Percentiles rank a stretch among this genome's conserved stretches.
Conservation (phyloP, 2,797 vertebrate species). For the Chanos chanos region DNA sequence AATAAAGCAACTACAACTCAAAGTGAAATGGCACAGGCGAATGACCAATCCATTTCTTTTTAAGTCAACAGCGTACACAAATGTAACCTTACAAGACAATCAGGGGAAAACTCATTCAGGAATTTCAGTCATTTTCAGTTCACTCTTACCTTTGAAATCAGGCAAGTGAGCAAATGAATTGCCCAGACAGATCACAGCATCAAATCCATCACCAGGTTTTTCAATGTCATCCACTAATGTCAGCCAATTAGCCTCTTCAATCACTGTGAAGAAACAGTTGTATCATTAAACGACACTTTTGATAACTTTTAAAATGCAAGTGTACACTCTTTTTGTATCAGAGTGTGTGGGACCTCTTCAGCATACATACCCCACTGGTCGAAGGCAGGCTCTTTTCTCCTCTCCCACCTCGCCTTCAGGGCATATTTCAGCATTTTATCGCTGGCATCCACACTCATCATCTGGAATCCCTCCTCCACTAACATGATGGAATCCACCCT, state of each 20-base stretch:
- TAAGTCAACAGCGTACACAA: no score
- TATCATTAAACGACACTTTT: neutral
- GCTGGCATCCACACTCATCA: conserved; percentile 94
- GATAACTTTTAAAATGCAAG: neutral
- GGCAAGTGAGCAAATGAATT: conserved; percentile 97
- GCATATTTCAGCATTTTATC: conserved; percentile 99
- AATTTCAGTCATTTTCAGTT: no score
- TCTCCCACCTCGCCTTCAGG: conserved; percentile 89
- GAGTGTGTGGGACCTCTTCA: no score
- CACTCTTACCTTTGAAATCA: conserved; percentile 87
- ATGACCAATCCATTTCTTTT: no score
- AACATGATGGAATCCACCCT: conserved; percentile 98
- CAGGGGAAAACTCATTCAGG: no score
- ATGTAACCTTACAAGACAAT: no score
- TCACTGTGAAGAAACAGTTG: conserved; percentile 66
- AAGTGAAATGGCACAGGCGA: no score
- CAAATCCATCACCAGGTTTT: conserved; percentile 82
- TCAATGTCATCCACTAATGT: conserved; percentile 83
- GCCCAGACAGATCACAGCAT: conserved; percentile 94
- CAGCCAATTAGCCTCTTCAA: conserved; percentile 98
- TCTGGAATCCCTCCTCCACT: conserved; percentile 88
- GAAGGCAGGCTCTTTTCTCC: conserved; percentile 85
- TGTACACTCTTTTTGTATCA: no score
- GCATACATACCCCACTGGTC: conserved; percentile 96
- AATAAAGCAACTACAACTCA: neutral